Evolutionary conservation across 2,797 vertebrate species (phyloP), one percentile per base, ranked within the genome.

Genomic region (Bucorvus abyssinicus): DNA sequence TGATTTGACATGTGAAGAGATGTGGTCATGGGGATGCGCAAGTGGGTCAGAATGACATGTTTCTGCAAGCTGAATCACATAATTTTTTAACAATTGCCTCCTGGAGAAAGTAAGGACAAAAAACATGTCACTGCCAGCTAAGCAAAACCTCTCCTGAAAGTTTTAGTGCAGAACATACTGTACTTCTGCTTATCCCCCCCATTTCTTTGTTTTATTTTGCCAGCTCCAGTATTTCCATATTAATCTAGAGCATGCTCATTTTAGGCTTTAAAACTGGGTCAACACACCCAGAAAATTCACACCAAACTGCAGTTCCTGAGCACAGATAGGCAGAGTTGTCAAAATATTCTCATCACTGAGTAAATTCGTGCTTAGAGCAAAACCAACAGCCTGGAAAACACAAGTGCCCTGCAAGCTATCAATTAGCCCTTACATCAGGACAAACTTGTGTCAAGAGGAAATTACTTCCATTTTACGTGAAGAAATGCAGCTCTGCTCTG

Each of bases 291-390:
- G 84, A 95, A 98, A 97, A 97, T 94, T 97, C 93, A 97, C 87
- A 97, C 86, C 83, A 92, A 97, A 89, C 93, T 96, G 71, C 80
- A 89, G 69, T 80, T 95, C 87, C 70, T 95, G 77, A 89, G 91
- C 77, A 93, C 53, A 94, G 76, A 92, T 20, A 94, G 76, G 93
- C 90, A 95, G 73, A 93, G 57, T 92, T 97, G 97, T 97, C 96
- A 98, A 97, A 98, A 97, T 97, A 96, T 96, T 97, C 95, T 97
- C 94, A 95, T 97, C 95, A 96, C 92, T 64, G 80, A 95, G 94
- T 95, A 96, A 87, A 95, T 95, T 80, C 96, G 93, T 95, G 80
- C 97, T 97, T 32, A 89, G 81, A 98, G 96, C 94, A 94, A 97
- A 97, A 96, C 75, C 82, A 97, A 92, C 95, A 97, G 95, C 94